Conservation (phyloP, 2,113 vertebrate species). For the Pungitius pungitius region DNA sequence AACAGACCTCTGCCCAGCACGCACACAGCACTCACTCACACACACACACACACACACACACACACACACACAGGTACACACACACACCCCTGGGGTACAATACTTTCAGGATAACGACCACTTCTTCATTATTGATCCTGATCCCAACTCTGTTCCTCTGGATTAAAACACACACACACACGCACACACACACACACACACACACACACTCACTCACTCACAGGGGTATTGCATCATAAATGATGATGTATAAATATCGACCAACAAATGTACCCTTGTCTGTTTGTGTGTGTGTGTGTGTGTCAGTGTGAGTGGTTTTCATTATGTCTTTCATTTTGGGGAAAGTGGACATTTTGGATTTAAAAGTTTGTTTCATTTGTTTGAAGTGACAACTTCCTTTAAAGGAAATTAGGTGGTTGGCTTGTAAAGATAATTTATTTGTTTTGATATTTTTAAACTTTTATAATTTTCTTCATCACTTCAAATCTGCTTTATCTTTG, state of each 20-base stretch:
- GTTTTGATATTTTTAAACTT: too few species aligned
- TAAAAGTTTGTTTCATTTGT: too few species aligned
- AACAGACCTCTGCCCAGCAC: conserved; percentile 56
- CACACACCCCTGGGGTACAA: conserved; percentile 59
- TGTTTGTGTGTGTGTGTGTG: not conserved
- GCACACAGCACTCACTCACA: conserved; percentile 25
- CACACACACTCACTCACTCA: conserved; percentile 13
- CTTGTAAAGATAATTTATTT: too few species aligned
- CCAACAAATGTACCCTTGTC: conserved; percentile 17
- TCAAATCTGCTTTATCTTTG: too few species aligned
- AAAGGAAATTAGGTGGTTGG: too few species aligned
- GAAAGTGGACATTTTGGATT: not conserved
- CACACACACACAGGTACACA: conserved; percentile 25
- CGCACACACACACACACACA: conserved; percentile 21
- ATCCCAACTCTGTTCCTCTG: conserved; percentile 68
- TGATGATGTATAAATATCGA: conserved; percentile 79
- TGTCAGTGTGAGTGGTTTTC: not conserved
- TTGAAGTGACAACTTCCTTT: not conserved
- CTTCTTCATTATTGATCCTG: conserved; percentile 81
- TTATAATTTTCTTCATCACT: too few species aligned
- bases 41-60: conserved; percentile 31
- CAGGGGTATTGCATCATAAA: conserved; percentile 58
- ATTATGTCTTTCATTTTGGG: not conserved
- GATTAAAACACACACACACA: conserved; percentile 68
- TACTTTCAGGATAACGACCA: conserved; percentile 83